Conservation (phyloP, 2,113 vertebrate genomes). For the Poeciliopsis prolifica region DNA sequence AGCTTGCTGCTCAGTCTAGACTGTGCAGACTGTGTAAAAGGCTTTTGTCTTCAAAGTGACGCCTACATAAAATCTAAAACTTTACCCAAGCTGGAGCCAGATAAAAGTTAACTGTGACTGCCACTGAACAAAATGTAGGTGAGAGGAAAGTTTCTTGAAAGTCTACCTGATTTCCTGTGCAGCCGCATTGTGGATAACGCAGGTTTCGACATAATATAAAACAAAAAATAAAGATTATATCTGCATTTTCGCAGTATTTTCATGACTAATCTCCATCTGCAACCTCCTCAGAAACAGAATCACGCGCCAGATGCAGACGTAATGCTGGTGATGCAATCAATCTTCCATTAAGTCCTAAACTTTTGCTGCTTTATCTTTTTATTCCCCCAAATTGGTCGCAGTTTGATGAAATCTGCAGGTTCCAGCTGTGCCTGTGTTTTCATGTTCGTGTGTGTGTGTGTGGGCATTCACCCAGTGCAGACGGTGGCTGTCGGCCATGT, state of each 20-base stretch:
- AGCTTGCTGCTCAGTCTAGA: background rate
- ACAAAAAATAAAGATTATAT: background rate
- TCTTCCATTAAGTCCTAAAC: background rate
- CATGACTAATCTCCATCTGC: background rate
- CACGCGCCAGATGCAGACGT: background rate
- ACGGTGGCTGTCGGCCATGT: constrained; percentile 71
- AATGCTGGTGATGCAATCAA: background rate
- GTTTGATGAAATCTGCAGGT: background rate
- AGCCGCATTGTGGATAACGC: background rate
- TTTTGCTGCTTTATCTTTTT: background rate
- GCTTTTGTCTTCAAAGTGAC: background rate
- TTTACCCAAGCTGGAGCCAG: background rate
- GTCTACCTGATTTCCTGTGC: background rate
- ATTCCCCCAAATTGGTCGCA: background rate
- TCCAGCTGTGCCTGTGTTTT: background rate
- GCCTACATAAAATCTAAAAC: background rate
- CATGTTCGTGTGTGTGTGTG: background rate
- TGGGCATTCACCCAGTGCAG: constrained; percentile 75
- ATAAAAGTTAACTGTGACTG: background rate
- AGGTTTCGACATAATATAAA: background rate
- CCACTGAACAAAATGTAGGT: background rate
- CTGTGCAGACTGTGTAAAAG: background rate
- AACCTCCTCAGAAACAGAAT: background rate
- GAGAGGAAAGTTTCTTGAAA: background rate
- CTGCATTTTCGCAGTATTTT: background rate